Conservation (phyloP, 2,113 vertebrate species). For the Pterocles burchelli region DNA sequence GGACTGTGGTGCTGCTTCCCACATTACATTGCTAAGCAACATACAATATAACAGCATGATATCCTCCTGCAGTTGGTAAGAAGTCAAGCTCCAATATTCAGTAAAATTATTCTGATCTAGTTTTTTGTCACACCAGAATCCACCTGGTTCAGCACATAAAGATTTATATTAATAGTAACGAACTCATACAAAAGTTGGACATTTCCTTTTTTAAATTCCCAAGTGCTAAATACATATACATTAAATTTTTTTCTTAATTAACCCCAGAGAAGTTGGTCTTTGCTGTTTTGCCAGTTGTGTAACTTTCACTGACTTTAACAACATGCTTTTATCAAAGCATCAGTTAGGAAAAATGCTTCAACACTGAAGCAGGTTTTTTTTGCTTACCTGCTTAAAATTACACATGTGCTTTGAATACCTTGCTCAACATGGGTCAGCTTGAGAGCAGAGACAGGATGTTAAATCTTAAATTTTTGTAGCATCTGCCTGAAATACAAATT, state of each 20-base stretch:
- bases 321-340: not conserved
- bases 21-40: constrained; percentile 71
- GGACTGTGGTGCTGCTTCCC: constrained; percentile 63
- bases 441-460: not conserved
- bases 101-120: constrained; percentile 32
- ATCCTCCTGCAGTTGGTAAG: constrained; percentile 38
- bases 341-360: not conserved
- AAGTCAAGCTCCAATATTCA: constrained; percentile 44
- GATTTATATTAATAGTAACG: constrained; percentile 6
- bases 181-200: not conserved
- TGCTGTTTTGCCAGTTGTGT: not conserved
- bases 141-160: not conserved
- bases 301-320: not conserved
- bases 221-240: not conserved
- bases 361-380: not conserved
- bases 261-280: not conserved
- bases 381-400: not conserved
- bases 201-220: not conserved
- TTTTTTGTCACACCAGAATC: not conserved
- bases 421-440: not conserved
- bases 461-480: not conserved
- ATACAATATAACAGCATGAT: constrained; percentile 67
- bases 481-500: not conserved
- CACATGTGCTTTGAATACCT: not conserved
- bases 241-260: not conserved